Base-by-base conservation (phyloP, 2,888 invertebrate genomes). In the Bruchidius siliquastri region DNA sequence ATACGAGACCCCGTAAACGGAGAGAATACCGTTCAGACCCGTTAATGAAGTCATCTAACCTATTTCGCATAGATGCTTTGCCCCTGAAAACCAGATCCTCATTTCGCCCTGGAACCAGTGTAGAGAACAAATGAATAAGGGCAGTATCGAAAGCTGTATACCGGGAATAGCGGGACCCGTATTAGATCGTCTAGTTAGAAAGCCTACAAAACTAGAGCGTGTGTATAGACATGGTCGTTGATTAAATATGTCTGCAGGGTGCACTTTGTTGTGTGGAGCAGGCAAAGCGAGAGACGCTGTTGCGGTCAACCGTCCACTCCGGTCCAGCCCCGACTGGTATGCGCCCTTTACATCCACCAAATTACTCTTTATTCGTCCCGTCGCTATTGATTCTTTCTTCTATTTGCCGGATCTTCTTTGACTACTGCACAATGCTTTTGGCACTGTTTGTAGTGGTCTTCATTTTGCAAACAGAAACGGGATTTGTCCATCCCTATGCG, bases 231-330 rank as follows among this genome's bases (percentile, higher is more conserved):
- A 13, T 72, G 72, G 72, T 76, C 71, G 75, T 76, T 76, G 74
- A 78, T 77, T 72, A 78, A 77, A 78, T 75, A 49, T 49, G 76
- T 76, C 78, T 76, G 74, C 72, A 74, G 77, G 77, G 74, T 71
- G 74, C 74, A 74, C 75, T 78, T 76, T 76, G 75, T 76, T 72
- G 72, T 72, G 71, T 67, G 74, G 71, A 68, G 32, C 72, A 70
- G 73, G 72, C 77, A 80, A 80, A 80, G 80, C 79, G 80, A 79
- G 76, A 78, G 79, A 76, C 79, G 76, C 74, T 79, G 80, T 80
- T 79, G 80, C 75, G 80, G 80, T 80, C 76, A 77, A 77, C 75
- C 75, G 77, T 79, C 73, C 67, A 72, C 74, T 69, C 68, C 69
- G 71, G 72, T 68, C 67, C 30, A 21, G 22, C n/a, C 21, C 70